Base-by-base conservation (phyloP, 1,140 invertebrate species). In the Pararge aegeria region DNA sequence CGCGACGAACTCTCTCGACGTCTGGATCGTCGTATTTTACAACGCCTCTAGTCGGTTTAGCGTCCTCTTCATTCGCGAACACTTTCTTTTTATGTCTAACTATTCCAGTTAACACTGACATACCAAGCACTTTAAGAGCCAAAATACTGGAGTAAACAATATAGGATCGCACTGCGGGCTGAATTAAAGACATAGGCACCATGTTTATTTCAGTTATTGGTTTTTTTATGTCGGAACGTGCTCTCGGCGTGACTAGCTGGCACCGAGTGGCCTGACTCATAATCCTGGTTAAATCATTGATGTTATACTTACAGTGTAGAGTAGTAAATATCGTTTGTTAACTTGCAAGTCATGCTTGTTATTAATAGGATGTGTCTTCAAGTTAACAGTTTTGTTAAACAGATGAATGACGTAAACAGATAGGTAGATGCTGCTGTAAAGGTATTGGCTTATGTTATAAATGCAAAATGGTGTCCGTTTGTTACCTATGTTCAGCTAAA, bases 1-100 rank as follows among this genome's bases (percentile, higher is more conserved):
- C 94, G 61, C 94, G 76, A 15, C 90, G 71, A 7, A 91, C 75
- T 57, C 92, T 83, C 77, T 93, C 92, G 10, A 93, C 83, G 55
- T 91, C 90, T 0, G 79, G 83, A 64, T 93, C 91, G 63, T 92
- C 90, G 19, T 68, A 79, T 53, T 84, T 90, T 2, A 92, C 82
- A 0, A 71, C 16, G 9, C 62, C 69, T n/a, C 74, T 79, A 86
- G 83, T 34, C 90, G 52, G 12, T 50, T 61, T 72, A 0, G 74
- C 70, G 55, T 88, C 85, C 42, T 89, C 86, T 44, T 75, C 70
- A 50, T 89, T 89, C 5, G 83, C 80, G 51, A 87, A 87, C 18
- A 82, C 78, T 18, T 76, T 77, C 44, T 91, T 91, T 12, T 58
- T 61, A 15, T 90, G 74, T 29, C 93, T 70, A 18, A 81, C 70